These are phyloP conservation scores for Anarsia innoxiella DNA, from an alignment of 2,888 invertebrate species.

Conservation along the genomic window DNA sequence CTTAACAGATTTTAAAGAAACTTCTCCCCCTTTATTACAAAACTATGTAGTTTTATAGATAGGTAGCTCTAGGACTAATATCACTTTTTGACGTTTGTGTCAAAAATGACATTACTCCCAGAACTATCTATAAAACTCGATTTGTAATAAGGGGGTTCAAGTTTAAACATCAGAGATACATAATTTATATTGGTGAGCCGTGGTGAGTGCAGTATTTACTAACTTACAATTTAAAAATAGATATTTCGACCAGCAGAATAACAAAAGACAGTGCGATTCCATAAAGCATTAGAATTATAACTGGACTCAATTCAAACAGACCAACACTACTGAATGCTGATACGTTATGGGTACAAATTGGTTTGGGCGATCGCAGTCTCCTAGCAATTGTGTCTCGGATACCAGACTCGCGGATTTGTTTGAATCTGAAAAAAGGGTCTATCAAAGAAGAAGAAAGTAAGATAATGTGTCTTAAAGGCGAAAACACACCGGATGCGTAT, in stretches of 20 bases:
- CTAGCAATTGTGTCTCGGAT: conserved; percentile 46
- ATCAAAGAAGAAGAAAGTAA: background rate
- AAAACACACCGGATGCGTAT: too few species aligned
- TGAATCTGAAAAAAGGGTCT: conserved; percentile 43
- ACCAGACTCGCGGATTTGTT: conserved; percentile 74
- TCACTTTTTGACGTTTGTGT: too few species aligned
- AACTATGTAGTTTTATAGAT: too few species aligned
- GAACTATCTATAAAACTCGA: too few species aligned
- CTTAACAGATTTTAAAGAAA: too few species aligned
- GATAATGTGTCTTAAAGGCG: too few species aligned
- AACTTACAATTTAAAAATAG: conserved; percentile 32
- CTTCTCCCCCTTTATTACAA: too few species aligned
- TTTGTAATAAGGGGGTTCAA: too few species aligned
- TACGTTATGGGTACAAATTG: conserved; percentile 34
- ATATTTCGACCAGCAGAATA: conserved; percentile 31
- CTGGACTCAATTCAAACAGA: conserved; percentile 55
- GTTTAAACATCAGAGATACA: too few species aligned
- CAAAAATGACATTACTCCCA: too few species aligned
- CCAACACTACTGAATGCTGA: conserved; percentile 66
- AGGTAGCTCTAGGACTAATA: too few species aligned
- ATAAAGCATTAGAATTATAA: conserved; percentile 53
- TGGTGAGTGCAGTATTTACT: conserved; percentile 22
- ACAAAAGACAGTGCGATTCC: conserved; percentile 42
- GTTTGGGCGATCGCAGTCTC: conserved; percentile 40
- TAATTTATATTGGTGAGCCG: too few species aligned